A percentile compares a stretch with the other conserved stretches of the same genome.
phyloP scores from a whole-genome alignment of 2,888 invertebrate species.

The Glaucopsyche alexis region DNA sequence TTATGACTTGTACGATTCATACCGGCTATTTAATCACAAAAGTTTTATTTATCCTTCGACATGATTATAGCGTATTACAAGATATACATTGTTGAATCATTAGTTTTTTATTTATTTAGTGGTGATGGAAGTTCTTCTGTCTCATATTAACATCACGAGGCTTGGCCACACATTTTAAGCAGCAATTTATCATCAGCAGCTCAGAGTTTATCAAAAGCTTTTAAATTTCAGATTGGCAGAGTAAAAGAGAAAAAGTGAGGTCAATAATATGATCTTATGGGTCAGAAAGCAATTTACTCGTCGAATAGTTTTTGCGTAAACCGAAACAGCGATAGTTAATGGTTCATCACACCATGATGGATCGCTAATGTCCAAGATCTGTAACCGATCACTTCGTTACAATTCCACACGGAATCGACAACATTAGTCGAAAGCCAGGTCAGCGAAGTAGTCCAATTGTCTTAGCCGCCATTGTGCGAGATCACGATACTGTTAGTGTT shows the following conservation, averaged over 20 bases:
- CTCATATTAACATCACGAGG: too few species aligned
- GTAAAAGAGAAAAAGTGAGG: too few species aligned
- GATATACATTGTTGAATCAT: neutral
- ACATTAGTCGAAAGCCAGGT: slow-evolving; percentile 11
- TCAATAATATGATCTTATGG: neutral
- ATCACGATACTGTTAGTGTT: neutral
- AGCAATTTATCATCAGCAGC: too few species aligned
- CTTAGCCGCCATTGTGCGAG: neutral
- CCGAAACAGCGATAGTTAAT: slow-evolving; percentile 2
- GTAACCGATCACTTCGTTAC: neutral
- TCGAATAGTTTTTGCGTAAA: neutral
- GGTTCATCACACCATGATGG: neutral
- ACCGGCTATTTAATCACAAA: slow-evolving; percentile 4
- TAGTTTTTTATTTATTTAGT: too few species aligned
- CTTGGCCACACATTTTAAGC: too few species aligned
- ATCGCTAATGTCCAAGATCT: neutral
- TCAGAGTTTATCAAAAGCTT: too few species aligned
- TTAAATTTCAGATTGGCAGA: too few species aligned
- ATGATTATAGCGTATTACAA: neutral
- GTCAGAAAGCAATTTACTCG: neutral
- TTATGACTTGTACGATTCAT: neutral
- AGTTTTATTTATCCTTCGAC: neutral
- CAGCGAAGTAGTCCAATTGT: slow-evolving; percentile 12
- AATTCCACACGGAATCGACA: slow-evolving; percentile 10
- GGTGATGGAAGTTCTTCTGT: too few species aligned